Base-by-base conservation (phyloP, 1,140 invertebrate genomes). In the Drosophila kanapiae region DNA sequence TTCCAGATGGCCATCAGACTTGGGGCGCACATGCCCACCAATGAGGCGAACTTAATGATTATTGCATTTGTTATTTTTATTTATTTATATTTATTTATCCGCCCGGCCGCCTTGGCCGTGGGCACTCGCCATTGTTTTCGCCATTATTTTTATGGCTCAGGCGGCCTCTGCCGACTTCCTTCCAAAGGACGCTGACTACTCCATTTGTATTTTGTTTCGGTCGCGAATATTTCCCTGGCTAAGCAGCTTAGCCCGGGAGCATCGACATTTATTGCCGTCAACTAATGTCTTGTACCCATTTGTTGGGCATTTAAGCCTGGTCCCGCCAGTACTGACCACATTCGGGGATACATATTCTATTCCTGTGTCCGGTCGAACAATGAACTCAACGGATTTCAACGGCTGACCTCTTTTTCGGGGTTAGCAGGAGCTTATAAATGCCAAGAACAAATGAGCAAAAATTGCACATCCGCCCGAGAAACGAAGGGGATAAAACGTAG, bases 1-100 rank as follows among this genome's bases (percentile, higher is more conserved):
- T 4, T 59, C 43, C 67, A 58, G 37, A 72, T 59, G 68, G 53
- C 67, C 54, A 37, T 14, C n/a, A 29, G 33, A 23, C 69, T 59
- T 49, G 43, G 65, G 23, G 35, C 48, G 38, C 51, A 59, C 65
- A 76, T 81, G 79, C 51, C 76, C 65, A 59, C 61, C 80, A 84
- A 83, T 84, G 81, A 84, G 77, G 57, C 81, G 78, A 84, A 79
- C 71, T 80, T 84, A 84, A 84, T 84, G 81, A 84, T 84, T 84
- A 84, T 84, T 77, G 81, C 81, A 80, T 84, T 84, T 84, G 71
- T 72, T 84, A 68, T 80, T 80, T 80, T 84, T 84, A 80, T 80
- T 84, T 84, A 80, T 80, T 84, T 84, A 76, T 80, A 72, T 84
- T 84, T 82, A 78, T 75, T 82, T 84, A 84, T 84, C 80, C 80